Percentiles rank a stretch among this genome's conserved stretches.
Evolutionary conservation across 2,888 invertebrate species (phyloP).

Genomic region (Chironomus riparius): DNA sequence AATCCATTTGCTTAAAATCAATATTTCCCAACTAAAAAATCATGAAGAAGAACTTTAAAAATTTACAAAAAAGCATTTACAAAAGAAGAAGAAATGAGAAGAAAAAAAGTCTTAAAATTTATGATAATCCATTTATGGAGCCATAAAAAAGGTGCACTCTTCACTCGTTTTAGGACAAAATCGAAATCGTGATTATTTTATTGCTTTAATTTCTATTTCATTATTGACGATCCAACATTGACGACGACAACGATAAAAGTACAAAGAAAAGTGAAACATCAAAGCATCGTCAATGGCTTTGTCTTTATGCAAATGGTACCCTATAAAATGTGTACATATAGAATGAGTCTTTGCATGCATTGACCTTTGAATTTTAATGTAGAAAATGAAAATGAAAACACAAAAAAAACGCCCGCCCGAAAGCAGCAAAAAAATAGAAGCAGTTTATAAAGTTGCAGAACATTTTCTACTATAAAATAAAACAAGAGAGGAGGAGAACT

Average conservation of each 20-base stretch:
- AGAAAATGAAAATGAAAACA: not conserved
- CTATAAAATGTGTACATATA: not conserved
- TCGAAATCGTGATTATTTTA: not conserved
- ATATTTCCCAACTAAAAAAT: no score
- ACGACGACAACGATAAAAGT: no score
- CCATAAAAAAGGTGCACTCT: not conserved
- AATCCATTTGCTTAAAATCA: no score
- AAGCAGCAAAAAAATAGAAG: not conserved
- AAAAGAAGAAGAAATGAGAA: not conserved
- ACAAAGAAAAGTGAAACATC: not conserved
- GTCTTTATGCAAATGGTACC: not conserved
- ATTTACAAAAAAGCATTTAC: not conserved
- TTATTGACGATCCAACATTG: not conserved
- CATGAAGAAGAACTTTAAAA: no score
- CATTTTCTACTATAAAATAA: no score
- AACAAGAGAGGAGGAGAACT: no score
- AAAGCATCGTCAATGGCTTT: not conserved
- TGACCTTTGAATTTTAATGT: not conserved
- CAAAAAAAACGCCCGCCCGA: not conserved
- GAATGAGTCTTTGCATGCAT: not conserved
- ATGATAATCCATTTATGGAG: not conserved
- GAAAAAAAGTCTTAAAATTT: not conserved
- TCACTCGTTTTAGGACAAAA: not conserved
- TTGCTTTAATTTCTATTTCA: not conserved
- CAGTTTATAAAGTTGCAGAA: not conserved